Percentiles rank a stretch among this genome's conserved stretches.
phyloP scores from a whole-genome alignment of 1,140 invertebrate genomes.

The Gerris buenoi region DNA sequence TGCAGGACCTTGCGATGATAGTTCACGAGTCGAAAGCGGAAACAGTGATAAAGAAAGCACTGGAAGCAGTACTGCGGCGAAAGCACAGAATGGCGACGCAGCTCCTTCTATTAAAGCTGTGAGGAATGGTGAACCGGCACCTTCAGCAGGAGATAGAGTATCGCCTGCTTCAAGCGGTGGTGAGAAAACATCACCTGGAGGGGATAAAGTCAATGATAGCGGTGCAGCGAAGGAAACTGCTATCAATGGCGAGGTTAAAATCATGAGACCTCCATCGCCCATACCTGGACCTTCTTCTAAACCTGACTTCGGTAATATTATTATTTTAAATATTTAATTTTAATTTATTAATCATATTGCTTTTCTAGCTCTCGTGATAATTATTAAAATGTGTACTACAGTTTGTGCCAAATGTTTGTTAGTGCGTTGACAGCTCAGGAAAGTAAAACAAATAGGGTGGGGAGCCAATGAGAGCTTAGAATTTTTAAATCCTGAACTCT shows the following conservation, averaged over 20 bases:
- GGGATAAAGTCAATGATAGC: not conserved
- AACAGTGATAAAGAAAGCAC: not conserved
- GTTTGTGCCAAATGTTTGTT: no score
- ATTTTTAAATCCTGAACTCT: no score
- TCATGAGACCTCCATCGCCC: conserved; percentile 20
- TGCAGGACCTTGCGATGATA: not conserved
- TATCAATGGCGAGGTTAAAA: conserved; percentile 11
- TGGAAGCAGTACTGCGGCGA: not conserved
- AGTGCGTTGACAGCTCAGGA: no score
- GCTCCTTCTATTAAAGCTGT: not conserved
- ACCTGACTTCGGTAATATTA: conserved; percentile 23
- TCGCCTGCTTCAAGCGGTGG: not conserved
- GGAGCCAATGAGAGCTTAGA: no score
- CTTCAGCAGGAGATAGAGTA: not conserved
- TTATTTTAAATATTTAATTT: no score
- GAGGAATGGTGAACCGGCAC: not conserved
- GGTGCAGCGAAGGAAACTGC: not conserved
- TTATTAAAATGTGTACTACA: no score
- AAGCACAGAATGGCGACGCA: not conserved
- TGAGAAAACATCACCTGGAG: not conserved
- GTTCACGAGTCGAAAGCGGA: not conserved
- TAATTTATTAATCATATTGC: no score
- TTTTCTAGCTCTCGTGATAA: no score
- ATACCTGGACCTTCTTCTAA: conserved; percentile 21
- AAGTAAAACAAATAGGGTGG: no score